phyloP scores from a whole-genome alignment of 1,140 invertebrate species.

The Anoplolepis gracilipes region DNA sequence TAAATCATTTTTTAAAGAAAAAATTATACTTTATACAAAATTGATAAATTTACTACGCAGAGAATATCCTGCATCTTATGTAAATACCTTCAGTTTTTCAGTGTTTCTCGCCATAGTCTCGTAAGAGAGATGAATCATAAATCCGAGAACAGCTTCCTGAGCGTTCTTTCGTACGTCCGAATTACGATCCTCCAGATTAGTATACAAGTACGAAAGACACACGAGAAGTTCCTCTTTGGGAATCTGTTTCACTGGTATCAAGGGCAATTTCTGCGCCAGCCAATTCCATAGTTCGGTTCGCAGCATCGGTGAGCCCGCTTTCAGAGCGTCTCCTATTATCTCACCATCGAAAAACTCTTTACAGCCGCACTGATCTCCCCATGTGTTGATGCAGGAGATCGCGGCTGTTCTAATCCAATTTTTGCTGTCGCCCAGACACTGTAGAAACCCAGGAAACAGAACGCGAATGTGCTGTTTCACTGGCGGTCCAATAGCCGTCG shows the following conservation, averaged over 20 bases:
- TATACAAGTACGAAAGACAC: conserved; percentile 93
- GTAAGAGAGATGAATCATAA: conserved; percentile 97
- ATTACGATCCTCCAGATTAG: conserved; percentile 95
- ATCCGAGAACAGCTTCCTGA: conserved; percentile 94
- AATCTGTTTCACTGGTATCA: conserved; percentile 89
- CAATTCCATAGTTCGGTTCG: conserved; percentile 94
- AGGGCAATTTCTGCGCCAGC: conserved; percentile 93
- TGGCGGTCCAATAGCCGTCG: conserved; percentile 92
- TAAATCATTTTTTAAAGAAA: too few relatives aligned
- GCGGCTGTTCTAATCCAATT: conserved; percentile 92
- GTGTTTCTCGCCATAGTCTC: conserved; percentile 92
- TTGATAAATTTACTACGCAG: not conserved
- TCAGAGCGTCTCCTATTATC: conserved; percentile 94
- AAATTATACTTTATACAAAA: not conserved
- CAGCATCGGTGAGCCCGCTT: conserved; percentile 93
- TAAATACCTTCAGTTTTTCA: conserved; percentile 92
- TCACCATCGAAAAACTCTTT: conserved; percentile 95
- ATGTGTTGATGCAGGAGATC: conserved; percentile 93
- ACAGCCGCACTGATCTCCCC: conserved; percentile 92
- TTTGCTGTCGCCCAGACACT: conserved; percentile 90
- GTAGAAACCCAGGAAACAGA: conserved; percentile 94
- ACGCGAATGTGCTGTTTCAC: conserved; percentile 92
- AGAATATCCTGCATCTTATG: not conserved
- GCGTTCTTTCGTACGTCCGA: conserved; percentile 96
- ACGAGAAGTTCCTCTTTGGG: conserved; percentile 92